A percentile compares a stretch with the other conserved stretches of the same genome.
Evolutionary conservation across 1,140 invertebrate species (phyloP).

Genomic region (Drosophila kepulauana): DNA sequence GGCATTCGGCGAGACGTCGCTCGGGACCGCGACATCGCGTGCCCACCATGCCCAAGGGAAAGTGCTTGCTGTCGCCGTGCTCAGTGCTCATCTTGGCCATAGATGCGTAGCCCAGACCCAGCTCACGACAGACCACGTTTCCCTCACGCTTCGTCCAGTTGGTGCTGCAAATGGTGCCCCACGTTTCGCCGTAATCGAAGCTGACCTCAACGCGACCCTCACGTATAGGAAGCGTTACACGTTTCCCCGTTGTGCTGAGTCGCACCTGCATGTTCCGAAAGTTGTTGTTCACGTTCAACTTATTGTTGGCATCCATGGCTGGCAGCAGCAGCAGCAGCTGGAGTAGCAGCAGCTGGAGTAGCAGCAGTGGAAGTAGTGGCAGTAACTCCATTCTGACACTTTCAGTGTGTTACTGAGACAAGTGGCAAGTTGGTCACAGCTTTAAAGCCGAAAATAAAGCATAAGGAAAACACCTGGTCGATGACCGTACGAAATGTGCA

Average conservation of each 20-base stretch:
- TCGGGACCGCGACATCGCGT: constrained; percentile 92
- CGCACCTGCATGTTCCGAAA: constrained; percentile 70
- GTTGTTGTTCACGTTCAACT: constrained; percentile 62
- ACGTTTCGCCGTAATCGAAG: constrained; percentile 86
- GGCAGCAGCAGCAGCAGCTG: constrained; percentile 28
- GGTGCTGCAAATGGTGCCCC: constrained; percentile 94
- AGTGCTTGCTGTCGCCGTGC: constrained; percentile 88
- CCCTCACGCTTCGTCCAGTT: constrained; percentile 95
- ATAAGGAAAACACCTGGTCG: constrained; percentile 48
- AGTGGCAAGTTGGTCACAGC: neutral
- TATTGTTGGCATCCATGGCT: neutral
- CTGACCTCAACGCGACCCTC: constrained; percentile 87
- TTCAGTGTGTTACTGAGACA: constrained; percentile 16
- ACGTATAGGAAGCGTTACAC: constrained; percentile 18
- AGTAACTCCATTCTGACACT: constrained; percentile 38
- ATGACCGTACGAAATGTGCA: constrained; percentile 3
- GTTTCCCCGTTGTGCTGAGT: constrained; percentile 33
- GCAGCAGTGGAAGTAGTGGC: neutral
- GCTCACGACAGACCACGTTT: constrained; percentile 91
- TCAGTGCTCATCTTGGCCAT: constrained; percentile 87
- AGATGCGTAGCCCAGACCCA: constrained; percentile 91
- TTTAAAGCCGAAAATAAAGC: constrained; percentile 59
- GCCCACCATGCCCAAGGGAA: constrained; percentile 88
- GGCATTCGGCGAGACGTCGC: constrained; percentile 88
- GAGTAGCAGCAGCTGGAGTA: neutral